Conservation (phyloP, 2,113 vertebrate species). For the Sminthopsis crassicaudata region DNA sequence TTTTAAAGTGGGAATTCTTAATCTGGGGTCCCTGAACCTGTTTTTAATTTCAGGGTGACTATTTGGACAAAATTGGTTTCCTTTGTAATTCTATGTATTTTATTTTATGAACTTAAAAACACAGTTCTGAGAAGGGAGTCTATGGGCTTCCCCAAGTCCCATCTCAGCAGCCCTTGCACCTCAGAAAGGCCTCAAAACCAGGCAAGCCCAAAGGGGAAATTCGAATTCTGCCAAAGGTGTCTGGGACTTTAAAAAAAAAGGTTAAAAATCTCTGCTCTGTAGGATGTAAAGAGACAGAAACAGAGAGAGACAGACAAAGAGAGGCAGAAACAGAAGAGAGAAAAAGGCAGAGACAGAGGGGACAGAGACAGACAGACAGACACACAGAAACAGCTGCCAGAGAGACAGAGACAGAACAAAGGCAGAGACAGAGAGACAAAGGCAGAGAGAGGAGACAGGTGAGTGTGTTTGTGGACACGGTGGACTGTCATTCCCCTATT, state of each 20-base stretch:
- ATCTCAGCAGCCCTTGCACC: background rate
- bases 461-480: background rate
- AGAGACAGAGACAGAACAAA: too few relatives aligned
- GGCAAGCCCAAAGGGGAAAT: background rate
- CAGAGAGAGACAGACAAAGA: too few relatives aligned
- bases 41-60: background rate
- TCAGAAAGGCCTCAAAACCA: background rate
- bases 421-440: too few relatives aligned
- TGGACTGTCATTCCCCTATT: background rate
- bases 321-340: too few relatives aligned
- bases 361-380: too few relatives aligned
- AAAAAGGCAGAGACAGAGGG: too few relatives aligned
- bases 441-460: too few relatives aligned
- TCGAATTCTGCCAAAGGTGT: background rate
- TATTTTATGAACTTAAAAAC: background rate
- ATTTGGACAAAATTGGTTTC: background rate
- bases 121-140: background rate
- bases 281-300: background rate
- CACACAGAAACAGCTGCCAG: too few relatives aligned
- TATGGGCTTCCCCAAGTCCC: background rate
- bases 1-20: background rate
- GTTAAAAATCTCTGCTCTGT: background rate
- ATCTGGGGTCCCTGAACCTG: background rate
- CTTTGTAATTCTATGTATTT: background rate
- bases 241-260: background rate